Evolutionary conservation across 23 tunicate genomes (phyloP), one percentile per base, ranked within the genome.

Genomic region (Phallusia fumigata): DNA sequence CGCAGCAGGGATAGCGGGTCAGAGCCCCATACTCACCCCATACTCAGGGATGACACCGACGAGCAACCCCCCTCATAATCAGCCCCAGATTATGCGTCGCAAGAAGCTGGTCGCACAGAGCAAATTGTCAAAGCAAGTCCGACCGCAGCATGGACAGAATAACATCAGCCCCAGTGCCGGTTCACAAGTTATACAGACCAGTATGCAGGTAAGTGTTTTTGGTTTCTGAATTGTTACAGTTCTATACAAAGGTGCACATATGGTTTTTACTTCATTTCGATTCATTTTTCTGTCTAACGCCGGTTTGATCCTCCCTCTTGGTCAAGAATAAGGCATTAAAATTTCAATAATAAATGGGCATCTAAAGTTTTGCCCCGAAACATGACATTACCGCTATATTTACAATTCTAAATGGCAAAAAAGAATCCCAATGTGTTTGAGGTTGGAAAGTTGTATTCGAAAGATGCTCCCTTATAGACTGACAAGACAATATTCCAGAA

Each of bases 91-190:
- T 45, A 90, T 83, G 19, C 87, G 88, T 8, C 83, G 95, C 12
- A 90, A 92, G 80, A 92, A 87, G 73, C 78, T 92, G 64, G 97
- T 92, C 0, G 91, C 97, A 0, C 97, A 92, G 64, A 84, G 97
- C 80, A 92, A 92, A 81, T 36, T 92, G 35, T 50, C 85, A 0
- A 84, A 81, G 73, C 89, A 90, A 50, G 72, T 40, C 8, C 84
- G 91, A 1, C 80, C 79, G 5, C 80, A 47, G 64, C 85, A 74
- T 53, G 33, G 22, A 53, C n/a, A n/a, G n/a, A 72, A 30, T 26
- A 47, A 26, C 65, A 34, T 26, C 78, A 83, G 53, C 21, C 77
- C 36, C 18, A 45, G 33, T 22, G 53, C 79, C 34, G 36, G 79
- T 13, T 47, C 69, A 33, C 79, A 36, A 58, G 69, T 58, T 22